Evolutionary conservation across 2,797 vertebrate species (phyloP).

Genomic region (Oceanodroma leucorhoa): DNA sequence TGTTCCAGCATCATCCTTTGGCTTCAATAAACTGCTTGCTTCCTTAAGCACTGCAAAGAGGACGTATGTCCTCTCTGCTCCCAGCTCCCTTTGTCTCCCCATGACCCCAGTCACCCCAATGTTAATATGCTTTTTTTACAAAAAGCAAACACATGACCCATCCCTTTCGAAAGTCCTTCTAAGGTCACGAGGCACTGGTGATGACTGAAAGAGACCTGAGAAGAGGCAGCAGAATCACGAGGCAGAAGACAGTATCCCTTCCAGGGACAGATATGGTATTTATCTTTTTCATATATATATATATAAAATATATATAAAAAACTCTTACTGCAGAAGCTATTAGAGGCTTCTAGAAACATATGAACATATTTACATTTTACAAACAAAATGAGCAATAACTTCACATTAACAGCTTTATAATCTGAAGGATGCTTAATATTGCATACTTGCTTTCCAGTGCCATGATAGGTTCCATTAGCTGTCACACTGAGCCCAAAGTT

Average conservation of each 20-base stretch:
- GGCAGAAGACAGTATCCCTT: background rate
- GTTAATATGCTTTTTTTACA: background rate
- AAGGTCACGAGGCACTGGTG: background rate
- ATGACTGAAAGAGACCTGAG: background rate
- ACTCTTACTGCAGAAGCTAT: background rate
- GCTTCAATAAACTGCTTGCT: background rate
- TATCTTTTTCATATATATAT: background rate
- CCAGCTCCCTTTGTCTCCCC: background rate
- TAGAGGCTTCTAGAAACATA: background rate
- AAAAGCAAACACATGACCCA: background rate
- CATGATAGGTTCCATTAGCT: background rate
- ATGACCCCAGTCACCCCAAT: background rate
- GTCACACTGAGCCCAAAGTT: background rate
- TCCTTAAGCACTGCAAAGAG: background rate
- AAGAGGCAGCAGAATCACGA: background rate
- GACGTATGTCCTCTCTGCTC: accelerated
- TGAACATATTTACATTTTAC: background rate
- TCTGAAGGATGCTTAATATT: background rate
- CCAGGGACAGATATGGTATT: background rate
- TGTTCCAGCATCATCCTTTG: background rate
- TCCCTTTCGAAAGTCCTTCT: background rate
- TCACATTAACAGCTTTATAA: background rate
- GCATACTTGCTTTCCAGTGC: background rate
- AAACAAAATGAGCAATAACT: background rate
- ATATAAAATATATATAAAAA: background rate